These are phyloP conservation scores for Dreissena polymorpha DNA, from an alignment of 1,140 invertebrate genomes.

Conservation along the genomic window DNA sequence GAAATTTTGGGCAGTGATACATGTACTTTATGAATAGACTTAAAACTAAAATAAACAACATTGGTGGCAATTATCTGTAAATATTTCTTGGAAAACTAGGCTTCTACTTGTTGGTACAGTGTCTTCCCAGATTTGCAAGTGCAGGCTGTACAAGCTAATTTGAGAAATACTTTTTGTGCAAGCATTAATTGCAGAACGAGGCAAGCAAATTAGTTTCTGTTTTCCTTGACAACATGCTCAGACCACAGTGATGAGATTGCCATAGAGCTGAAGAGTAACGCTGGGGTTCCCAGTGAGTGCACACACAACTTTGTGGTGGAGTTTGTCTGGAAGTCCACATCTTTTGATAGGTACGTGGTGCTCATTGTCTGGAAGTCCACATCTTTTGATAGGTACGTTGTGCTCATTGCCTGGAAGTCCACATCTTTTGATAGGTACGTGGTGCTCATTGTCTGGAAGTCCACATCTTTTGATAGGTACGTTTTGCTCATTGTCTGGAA, in stretches of 20 bases:
- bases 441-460: conserved; percentile 99
- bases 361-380: conserved; percentile 94
- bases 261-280: conserved; percentile 95
- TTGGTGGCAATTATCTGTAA: no score
- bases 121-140: no score
- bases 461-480: conserved; percentile 98
- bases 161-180: no score
- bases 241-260: conserved; percentile 99
- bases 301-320: conserved; percentile 98
- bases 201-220: not conserved
- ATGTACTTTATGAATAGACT: no score
- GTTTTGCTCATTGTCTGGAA: conserved; percentile 93
- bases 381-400: conserved; percentile 93
- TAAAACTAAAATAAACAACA: no score
- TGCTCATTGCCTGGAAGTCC: no score
- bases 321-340: conserved; percentile 99
- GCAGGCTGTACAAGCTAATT: no score
- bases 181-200: no score
- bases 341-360: conserved; percentile 92
- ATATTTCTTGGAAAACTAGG: no score
- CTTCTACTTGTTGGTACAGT: no score
- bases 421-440: no score
- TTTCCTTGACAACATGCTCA: conserved; percentile 63
- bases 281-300: conserved; percentile 94
- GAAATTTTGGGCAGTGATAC: no score